These are phyloP conservation scores for Neodiprion pinetum DNA, from an alignment of 1,140 invertebrate species.

Conservation along the genomic window DNA sequence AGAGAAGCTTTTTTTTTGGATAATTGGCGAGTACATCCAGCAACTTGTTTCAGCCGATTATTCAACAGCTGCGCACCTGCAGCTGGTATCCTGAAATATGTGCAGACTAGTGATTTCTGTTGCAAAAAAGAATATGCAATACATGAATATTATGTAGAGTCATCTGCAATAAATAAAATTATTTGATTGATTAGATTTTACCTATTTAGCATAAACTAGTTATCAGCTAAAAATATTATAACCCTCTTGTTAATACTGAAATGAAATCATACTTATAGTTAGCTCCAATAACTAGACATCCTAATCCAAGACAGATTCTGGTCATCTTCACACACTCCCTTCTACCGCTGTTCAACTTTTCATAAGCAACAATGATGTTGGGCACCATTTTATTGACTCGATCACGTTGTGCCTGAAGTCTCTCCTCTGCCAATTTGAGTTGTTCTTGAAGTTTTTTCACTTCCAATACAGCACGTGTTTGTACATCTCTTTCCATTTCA, in stretches of 20 bases:
- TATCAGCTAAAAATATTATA: too few relatives aligned
- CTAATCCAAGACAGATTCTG: conserved; percentile 51
- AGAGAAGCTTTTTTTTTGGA: conserved; percentile 39
- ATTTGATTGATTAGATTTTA: too few relatives aligned
- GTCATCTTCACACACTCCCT: conserved; percentile 51
- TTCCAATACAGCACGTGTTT: conserved; percentile 41
- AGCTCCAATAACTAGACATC: conserved; percentile 45
- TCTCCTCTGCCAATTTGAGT: conserved; percentile 46
- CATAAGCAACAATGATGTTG: conserved; percentile 43
- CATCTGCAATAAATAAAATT: too few relatives aligned
- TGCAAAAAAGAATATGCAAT: too few relatives aligned
- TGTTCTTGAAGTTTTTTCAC: conserved; percentile 47
- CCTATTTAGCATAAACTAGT: too few relatives aligned
- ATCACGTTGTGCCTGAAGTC: conserved; percentile 44
- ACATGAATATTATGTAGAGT: too few relatives aligned
- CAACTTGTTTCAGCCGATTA: conserved; percentile 51
- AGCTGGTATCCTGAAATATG: conserved; percentile 49
- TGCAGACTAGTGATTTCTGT: background rate
- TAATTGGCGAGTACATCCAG: conserved; percentile 43
- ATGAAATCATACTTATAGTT: conserved; percentile 51
- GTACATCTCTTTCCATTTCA: conserved; percentile 50
- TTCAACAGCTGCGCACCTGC: conserved; percentile 49
- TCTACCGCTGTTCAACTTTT: conserved; percentile 48
- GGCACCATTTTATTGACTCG: conserved; percentile 45
- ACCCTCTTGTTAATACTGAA: background rate